A percentile compares a stretch with the other conserved stretches of the same genome.
Evolutionary conservation across 1,140 invertebrate species (phyloP).

Genomic region (Drosophila carrolli): DNA sequence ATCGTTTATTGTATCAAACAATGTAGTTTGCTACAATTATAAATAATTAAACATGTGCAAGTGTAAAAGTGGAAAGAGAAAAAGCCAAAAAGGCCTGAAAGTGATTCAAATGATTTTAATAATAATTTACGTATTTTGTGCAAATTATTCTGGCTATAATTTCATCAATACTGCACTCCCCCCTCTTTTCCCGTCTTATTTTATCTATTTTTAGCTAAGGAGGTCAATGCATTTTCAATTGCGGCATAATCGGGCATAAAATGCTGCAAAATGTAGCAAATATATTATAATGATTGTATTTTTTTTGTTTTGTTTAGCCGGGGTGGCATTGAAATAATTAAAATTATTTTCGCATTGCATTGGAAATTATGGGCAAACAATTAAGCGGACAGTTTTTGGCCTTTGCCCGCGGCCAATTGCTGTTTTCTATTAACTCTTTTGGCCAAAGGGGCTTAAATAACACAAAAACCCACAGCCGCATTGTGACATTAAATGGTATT

Average conservation of each 20-base stretch:
- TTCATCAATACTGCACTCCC: constrained; percentile 15
- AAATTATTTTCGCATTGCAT: constrained; percentile 42
- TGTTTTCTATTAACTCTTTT: constrained; percentile 54
- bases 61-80: neutral
- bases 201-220: neutral
- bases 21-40: neutral
- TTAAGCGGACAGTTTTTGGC: constrained; percentile 37
- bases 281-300: constrained; percentile 32
- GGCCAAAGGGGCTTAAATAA: constrained; percentile 43
- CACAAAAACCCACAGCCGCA: constrained; percentile 5
- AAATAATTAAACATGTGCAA: neutral
- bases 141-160: constrained; percentile 22
- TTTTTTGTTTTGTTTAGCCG: neutral
- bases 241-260: constrained; percentile 38
- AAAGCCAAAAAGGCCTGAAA: neutral
- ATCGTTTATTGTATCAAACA: neutral
- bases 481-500: constrained; percentile 47
- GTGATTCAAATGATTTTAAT: constrained; percentile 8
- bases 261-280: constrained; percentile 36
- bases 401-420: constrained; percentile 25
- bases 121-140: constrained; percentile 5
- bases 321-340: constrained; percentile 54
- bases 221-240: constrained; percentile 34
- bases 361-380: constrained; percentile 55
- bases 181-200: too few species aligned